Base-by-base conservation (phyloP, 2,797 vertebrate genomes). In the Etheostoma nigrum region DNA sequence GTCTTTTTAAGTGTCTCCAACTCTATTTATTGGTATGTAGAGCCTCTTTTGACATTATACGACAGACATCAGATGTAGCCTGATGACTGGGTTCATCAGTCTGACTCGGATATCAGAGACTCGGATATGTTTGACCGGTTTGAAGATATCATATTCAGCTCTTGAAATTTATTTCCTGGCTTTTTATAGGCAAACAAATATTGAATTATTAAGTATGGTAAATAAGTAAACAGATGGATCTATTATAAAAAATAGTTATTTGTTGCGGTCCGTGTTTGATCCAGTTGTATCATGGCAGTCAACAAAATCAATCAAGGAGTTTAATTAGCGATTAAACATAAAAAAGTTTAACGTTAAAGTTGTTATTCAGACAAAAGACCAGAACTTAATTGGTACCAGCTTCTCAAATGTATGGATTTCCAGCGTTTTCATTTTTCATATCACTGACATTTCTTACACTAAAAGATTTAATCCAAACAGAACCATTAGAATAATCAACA, bases 1-100 rank as follows among this genome's bases (percentile, higher is more conserved):
- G 69, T 67, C 44, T 67, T 70, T 64, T 36, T 55, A 76, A 45
- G 48, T 15, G 51, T 67, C 60, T 73, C 69, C 15, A 65, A 42
- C 65, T 19, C 16, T 19, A n/a, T 49, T 62, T 36, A 33, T 67
- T 58, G 62, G n/a, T 79, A 67, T 73, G 60, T 55, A 49, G 23
- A 3, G 23, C 1, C 44, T 27, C 21, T 65, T 68, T 61, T 63
- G 61, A 61, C 23, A 67, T 64, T 30, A 15, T 33, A 21, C 33
- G 58, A 12, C 42, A 72, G 33, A 68, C 6, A 54, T 74, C 40
- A 68, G 55, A 47, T 62, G 54, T 30, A 44, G 58, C 49, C 44
- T 4, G 51, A 66, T 58, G 12, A 67, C 18, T 55, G 23, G 33
- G 27, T 5, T 30, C 19, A 55, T 62, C 59, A 48, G 45, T 49